Conservation (phyloP, 2,888 invertebrate species). For the Escarpia spicata region DNA sequence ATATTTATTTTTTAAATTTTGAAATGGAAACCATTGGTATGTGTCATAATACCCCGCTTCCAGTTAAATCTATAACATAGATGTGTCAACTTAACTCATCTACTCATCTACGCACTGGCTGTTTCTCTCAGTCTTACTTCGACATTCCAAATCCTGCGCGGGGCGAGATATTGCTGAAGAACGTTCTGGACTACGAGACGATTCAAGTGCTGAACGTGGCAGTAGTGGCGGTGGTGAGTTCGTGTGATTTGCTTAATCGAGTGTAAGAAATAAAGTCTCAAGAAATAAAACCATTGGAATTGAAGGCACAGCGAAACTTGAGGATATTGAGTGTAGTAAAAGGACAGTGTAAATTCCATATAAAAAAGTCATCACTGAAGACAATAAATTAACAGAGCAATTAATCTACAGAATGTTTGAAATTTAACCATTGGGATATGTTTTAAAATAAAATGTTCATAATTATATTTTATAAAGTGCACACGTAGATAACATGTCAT, state of each 20-base stretch:
- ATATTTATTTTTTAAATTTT: too few species aligned
- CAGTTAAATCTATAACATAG: not conserved
- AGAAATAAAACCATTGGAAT: too few species aligned
- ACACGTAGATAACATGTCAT: too few species aligned
- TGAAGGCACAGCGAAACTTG: too few species aligned
- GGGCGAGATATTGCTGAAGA: not conserved
- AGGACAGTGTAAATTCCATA: too few species aligned
- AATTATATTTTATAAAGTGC: not conserved
- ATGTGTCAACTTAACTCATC: not conserved
- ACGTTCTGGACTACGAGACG: not conserved
- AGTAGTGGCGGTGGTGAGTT: not conserved
- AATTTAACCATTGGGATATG: not conserved
- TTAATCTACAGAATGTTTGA: too few species aligned
- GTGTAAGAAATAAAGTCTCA: not conserved
- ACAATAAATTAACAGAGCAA: too few species aligned
- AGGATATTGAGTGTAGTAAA: too few species aligned
- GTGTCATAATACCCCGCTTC: too few species aligned
- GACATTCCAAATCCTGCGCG: not conserved
- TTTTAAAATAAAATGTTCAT: not conserved
- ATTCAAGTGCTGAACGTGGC: not conserved
- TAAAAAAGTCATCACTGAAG: too few species aligned
- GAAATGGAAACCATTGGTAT: too few species aligned
- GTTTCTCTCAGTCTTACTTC: slow-evolving; percentile 1
- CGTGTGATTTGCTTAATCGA: not conserved
- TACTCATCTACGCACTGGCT: not conserved